Conservation (phyloP, 2,797 vertebrate genomes). For the Etheostoma nigrum region DNA sequence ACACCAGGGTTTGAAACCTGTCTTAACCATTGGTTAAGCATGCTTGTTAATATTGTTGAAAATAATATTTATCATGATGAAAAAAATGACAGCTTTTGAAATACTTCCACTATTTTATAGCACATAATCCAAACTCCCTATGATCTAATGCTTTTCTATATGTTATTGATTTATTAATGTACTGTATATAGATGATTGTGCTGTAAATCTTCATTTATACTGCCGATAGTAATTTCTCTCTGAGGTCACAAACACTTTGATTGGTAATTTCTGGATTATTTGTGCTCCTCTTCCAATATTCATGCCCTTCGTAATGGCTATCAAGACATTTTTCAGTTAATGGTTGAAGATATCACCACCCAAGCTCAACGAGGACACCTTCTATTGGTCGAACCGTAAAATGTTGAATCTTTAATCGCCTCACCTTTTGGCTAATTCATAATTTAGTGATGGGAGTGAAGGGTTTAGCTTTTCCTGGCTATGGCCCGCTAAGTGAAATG, state of each 20-base stretch:
- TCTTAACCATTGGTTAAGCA: not conserved
- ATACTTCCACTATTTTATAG: conserved; percentile 14
- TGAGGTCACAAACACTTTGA: conserved; percentile 69
- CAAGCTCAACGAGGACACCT: conserved; percentile 46
- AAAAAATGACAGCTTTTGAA: conserved; percentile 8
- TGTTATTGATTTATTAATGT: conserved; percentile 57
- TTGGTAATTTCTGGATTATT: conserved; percentile 80
- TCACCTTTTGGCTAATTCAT: conserved; percentile 84
- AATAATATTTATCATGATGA: not conserved
- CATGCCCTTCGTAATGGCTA: conserved; percentile 77
- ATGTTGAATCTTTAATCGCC: conserved; percentile 83
- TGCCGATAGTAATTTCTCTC: conserved; percentile 58
- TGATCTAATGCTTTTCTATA: conserved; percentile 24
- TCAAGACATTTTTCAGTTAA: conserved; percentile 69
- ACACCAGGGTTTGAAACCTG: not conserved
- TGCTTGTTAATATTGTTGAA: not conserved
- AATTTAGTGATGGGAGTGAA: conserved; percentile 83
- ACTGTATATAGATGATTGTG: conserved; percentile 25
- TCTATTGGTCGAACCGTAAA: conserved; percentile 69
- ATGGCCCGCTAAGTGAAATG: conserved; percentile 83
- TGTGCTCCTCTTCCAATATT: conserved; percentile 83
- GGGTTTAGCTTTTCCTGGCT: conserved; percentile 78
- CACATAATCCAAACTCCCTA: conserved; percentile 19
- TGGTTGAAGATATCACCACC: conserved; percentile 53
- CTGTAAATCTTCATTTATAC: conserved; percentile 47